Evolutionary conservation across 1,140 invertebrate genomes (phyloP).

Genomic region (Matsumurasca onukii): DNA sequence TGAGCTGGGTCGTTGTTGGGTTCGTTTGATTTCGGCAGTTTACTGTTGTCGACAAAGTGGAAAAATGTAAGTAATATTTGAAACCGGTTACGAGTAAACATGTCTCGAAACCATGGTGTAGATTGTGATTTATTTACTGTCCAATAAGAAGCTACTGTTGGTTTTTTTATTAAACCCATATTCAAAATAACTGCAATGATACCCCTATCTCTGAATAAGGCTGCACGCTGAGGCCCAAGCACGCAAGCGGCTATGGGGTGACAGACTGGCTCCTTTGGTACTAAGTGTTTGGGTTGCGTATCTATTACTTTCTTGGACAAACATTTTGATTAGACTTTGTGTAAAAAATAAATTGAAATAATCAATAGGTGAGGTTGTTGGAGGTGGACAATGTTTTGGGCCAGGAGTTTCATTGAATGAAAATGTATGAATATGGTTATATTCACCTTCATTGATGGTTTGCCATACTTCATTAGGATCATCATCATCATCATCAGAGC

Average conservation of each 20-base stretch:
- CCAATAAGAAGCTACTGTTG: slow-evolving; percentile 18
- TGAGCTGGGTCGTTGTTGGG: background rate
- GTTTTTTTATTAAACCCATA: slow-evolving; percentile 15
- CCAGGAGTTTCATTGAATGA: slow-evolving; percentile 3
- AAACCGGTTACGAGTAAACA: slow-evolving; percentile 19
- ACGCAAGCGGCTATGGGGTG: background rate
- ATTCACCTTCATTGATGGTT: background rate
- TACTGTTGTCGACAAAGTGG: slow-evolving; percentile 12
- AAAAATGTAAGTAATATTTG: background rate
- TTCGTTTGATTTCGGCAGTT: slow-evolving; percentile 7
- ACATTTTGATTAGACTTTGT: background rate
- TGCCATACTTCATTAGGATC: background rate
- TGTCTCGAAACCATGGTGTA: slow-evolving; percentile 12
- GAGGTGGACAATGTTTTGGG: slow-evolving; percentile 8
- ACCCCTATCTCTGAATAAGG: background rate
- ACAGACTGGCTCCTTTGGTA: background rate
- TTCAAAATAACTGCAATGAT: slow-evolving; percentile 1
- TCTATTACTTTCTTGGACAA: background rate
- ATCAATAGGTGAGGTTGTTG: background rate
- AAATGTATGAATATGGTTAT: background rate
- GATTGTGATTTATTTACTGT: background rate
- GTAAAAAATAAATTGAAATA: slow-evolving; percentile 16
- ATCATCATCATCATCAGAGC: background rate
- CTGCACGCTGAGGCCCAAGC: background rate
- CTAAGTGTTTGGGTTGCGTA: background rate